These are phyloP conservation scores for Sardina pilchardus DNA, from an alignment of 2,113 vertebrate species.

Conservation along the genomic window DNA sequence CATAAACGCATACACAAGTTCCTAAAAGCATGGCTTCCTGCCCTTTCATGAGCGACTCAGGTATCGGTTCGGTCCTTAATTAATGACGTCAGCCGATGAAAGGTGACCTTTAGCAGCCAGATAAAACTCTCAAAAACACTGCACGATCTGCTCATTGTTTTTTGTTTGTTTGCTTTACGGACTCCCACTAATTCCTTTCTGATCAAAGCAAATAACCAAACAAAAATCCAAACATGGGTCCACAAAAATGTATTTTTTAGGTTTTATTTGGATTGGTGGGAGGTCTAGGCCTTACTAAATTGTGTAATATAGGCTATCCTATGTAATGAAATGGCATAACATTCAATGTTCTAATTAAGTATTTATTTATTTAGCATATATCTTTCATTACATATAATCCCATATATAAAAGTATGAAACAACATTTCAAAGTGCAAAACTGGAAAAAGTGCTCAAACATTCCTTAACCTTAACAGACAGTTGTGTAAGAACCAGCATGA, in stretches of 20 bases:
- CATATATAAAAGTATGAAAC: not conserved
- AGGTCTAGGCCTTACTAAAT: not conserved
- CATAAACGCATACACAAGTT: not conserved
- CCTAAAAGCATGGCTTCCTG: not conserved
- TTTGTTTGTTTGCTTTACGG: too few relatives aligned
- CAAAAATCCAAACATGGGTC: not conserved
- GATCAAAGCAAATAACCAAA: too few relatives aligned
- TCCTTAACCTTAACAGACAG: not conserved
- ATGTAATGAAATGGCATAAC: too few relatives aligned
- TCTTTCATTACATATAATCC: not conserved
- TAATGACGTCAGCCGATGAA: not conserved
- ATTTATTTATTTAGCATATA: not conserved
- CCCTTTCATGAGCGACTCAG: not conserved
- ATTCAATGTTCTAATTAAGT: too few relatives aligned
- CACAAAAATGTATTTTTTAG: not conserved
- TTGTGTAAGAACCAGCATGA: not conserved
- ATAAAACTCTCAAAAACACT: not conserved
- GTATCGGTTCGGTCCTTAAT: not conserved
- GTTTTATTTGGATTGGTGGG: not conserved
- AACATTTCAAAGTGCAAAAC: slow-evolving; percentile 8
- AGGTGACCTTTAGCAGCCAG: not conserved
- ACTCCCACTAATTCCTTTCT: too few relatives aligned
- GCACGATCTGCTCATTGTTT: too few relatives aligned
- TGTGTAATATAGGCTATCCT: too few relatives aligned
- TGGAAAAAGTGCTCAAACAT: slow-evolving; percentile 4